Evolutionary conservation across 2,888 invertebrate species (phyloP), one percentile per base, ranked within the genome.

Genomic region (Melieria omissa): DNA sequence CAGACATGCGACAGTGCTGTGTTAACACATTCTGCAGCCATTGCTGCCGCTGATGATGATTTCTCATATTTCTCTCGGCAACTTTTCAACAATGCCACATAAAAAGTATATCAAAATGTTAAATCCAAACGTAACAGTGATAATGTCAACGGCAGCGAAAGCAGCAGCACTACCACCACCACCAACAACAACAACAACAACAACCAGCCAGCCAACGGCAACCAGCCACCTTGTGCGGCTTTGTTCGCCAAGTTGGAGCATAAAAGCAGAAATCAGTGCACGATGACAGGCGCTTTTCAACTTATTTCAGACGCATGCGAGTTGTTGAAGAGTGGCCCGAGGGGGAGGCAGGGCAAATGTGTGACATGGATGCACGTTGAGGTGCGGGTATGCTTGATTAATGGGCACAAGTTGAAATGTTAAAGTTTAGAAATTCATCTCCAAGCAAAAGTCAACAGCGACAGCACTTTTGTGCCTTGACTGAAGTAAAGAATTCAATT

Each of bases 221-320:
- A 52, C 41, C 12, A 42, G 3, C 47, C 58, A 66, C 66, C 66
- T 66, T 66, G 57, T 41, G 58, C n/a, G 58, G 66, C 46, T 58
- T 58, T 66, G 58, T 58, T 55, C 29, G 41, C 57, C 10, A 4
- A n/a, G 9, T 14, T 12, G 10, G 4, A 54, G n/a, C 47, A 4
- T 47, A 41, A 58, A 55, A 47, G 14, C 58, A 58, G 41, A 47
- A 57, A 66, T 58, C 47, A 66, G 58, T 47, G 46, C 41, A 41
- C 42, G 66, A 58, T 66, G 66, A 66, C 66, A 66, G 66, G 58
- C 66, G 58, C 66, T 66, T 66, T 66, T 66, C 66, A 66, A 66
- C 66, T 66, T 62, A 29, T 47, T 7, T 12, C 55, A 62, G 46
- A 16, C 46, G 9, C 65, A 44, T 44, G 45, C 54, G 41, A 16